phyloP scores from a whole-genome alignment of 1,140 invertebrate genomes.

The Luehdorfia chinensis region DNA sequence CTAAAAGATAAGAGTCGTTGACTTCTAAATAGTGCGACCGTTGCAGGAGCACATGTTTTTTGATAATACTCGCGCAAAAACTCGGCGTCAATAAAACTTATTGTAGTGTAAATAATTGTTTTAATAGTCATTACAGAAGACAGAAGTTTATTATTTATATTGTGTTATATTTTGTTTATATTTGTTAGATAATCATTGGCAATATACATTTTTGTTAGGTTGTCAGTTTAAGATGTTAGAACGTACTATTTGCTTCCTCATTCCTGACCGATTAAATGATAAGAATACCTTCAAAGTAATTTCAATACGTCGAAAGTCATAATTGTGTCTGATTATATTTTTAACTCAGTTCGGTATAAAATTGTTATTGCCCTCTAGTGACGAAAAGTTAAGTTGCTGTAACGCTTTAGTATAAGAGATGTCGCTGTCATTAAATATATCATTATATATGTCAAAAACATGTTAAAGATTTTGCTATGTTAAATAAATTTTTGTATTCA shows the following conservation, averaged over 20 bases:
- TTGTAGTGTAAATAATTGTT: neutral
- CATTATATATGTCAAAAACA: too few species aligned
- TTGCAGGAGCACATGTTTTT: constrained; percentile 23
- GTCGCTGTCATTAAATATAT: neutral
- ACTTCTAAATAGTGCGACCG: constrained; percentile 40
- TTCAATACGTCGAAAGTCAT: constrained; percentile 10
- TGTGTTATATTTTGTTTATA: neutral
- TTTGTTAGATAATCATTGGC: neutral
- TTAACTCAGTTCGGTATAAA: neutral
- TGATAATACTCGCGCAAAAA: constrained; percentile 5
- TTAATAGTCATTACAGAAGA: too few species aligned
- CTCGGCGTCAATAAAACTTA: neutral
- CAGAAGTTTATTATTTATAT: too few species aligned
- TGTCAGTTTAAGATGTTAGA: too few species aligned
- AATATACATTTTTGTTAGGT: too few species aligned
- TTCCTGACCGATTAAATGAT: constrained; percentile 29
- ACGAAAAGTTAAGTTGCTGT: too few species aligned
- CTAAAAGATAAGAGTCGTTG: constrained; percentile 33
- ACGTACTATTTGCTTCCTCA: constrained; percentile 17
- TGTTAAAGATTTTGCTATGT: too few species aligned
- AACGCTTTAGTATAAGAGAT: too few species aligned
- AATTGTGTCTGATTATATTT: constrained; percentile 12
- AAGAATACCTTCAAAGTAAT: constrained; percentile 23
- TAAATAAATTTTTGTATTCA: too few species aligned
- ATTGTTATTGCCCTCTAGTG: constrained; percentile 20